Base-by-base conservation (phyloP, 2,113 vertebrate species). In the Perca schrenkii region DNA sequence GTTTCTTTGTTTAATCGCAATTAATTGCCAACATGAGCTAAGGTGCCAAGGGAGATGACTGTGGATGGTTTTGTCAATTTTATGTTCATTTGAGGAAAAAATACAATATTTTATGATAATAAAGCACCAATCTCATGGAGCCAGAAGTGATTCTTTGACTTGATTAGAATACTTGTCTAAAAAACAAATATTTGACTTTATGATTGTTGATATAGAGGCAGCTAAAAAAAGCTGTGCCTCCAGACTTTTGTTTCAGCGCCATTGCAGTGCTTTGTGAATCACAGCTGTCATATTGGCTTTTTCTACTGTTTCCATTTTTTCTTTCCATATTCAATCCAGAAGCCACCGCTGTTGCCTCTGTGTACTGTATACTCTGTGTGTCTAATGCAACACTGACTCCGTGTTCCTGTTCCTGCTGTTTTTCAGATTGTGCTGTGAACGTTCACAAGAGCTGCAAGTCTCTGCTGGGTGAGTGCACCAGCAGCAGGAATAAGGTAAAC, bases 371-470 rank as follows among this genome's bases (percentile, higher is more conserved):
- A 21, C 19, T 58, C 49, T 6, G 10, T 60, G 1, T 62, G 1
- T 62, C 56, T 82, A 62, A 74, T 62, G 17, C 21, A 36, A 63
- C 70, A 46, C 61, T 74, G 56, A 89, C 78, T 69, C 54, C 65
- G 22, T 69, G 50, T 70, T 87, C 31, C 71, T 85, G 64, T 86
- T 43, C 47, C 79, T 84, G 77, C 61, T 90, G 62, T 86, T 78
- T 91, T 92, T 67, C 95, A 98, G 97, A 98, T 84, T 98, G 97
- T 85, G 96, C 95, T 22, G 96, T 97, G 87, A 97, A 97, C 62
- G 97, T 98, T 91, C 97, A 98, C 91, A 98, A 96, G 94, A 97
- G 92, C 95, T 98, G 97, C 93, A 97, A 89, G 94, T 95, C 82
- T 83, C 95, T 98, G 69, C 92, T 97, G 89, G 91, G 96, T 58